Base-by-base conservation (phyloP, 2,888 invertebrate species). In the Litoditis marina region DNA sequence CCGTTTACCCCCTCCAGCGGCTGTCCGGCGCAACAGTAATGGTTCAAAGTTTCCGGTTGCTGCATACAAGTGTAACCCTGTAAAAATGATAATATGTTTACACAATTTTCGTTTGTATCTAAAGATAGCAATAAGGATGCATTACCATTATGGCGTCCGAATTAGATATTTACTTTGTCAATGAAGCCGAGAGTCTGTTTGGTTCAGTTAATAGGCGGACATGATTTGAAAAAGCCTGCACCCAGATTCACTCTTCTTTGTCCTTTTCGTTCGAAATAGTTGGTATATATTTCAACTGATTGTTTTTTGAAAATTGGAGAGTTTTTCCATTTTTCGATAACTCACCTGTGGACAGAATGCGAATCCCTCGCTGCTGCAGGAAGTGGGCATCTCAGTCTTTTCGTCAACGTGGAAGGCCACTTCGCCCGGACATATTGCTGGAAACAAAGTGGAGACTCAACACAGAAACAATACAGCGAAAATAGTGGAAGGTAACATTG, bases 381-480 rank as follows among this genome's bases (percentile, higher is more conserved):
- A 65, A 0, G 73, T 74, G 1, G 73, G 73, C 44, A 74, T 67
- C 30, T 66, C 66, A 7, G 70, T 71, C 49, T 71, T 73, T 11
- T 65, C 65, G 59, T 76, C 76, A 4, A 67, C 42, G 54, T 76
- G 73, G 69, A 76, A 76, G 11, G 59, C 36, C 7, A 67, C 67
- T n/a, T 66, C 69, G 1, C 71, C 66, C 0, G 76, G 75, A 46
- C 75, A 76, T 47, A 76, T 69, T 27, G 75, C 75, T 74, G 63
- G 42, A 71, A 68, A 52, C 28, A 16, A 7, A 36, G n/a, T 13
- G 36, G 36, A 36, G 8, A 36, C 13, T 36, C 7, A 36, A 36
- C 36, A 11, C 8, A 36, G 36, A 36, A 36, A 36, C 7, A 36
- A 11, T 11, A 13, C 36, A 13, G 8, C 13, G 7, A 36, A 36